Conservation (phyloP, 2,797 vertebrate genomes). For the Perdix hodgsoniae region DNA sequence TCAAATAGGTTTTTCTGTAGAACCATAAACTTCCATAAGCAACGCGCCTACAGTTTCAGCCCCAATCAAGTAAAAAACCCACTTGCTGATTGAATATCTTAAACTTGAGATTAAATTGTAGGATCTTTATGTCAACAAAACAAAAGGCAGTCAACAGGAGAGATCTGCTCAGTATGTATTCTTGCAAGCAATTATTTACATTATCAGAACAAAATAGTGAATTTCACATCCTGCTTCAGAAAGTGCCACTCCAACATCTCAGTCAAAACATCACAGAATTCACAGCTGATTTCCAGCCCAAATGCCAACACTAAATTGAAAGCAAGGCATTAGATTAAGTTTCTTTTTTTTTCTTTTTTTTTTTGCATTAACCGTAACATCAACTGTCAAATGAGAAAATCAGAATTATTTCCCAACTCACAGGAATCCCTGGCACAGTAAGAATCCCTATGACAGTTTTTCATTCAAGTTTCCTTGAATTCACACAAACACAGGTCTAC, state of each 20-base stretch:
- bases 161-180: neutral
- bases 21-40: neutral
- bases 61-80: neutral
- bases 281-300: neutral
- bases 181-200: neutral
- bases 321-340: neutral
- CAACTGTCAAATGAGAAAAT: constrained; percentile 30
- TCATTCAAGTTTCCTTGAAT: neutral
- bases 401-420: neutral
- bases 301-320: neutral
- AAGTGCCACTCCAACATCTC: neutral
- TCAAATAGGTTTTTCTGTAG: neutral
- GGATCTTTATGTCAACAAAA: neutral
- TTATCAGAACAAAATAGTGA: neutral
- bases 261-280: neutral
- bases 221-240: neutral
- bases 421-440: constrained; percentile 7
- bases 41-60: neutral
- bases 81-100: neutral
- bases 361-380: constrained; percentile 17
- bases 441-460: neutral
- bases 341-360: neutral
- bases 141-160: neutral
- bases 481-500: neutral
- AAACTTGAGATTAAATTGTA: neutral